A percentile compares a stretch with the other conserved stretches of the same genome.
These are phyloP conservation scores for Drosophila melanica DNA, from an alignment of 1,140 invertebrate species.

Conservation along the genomic window DNA sequence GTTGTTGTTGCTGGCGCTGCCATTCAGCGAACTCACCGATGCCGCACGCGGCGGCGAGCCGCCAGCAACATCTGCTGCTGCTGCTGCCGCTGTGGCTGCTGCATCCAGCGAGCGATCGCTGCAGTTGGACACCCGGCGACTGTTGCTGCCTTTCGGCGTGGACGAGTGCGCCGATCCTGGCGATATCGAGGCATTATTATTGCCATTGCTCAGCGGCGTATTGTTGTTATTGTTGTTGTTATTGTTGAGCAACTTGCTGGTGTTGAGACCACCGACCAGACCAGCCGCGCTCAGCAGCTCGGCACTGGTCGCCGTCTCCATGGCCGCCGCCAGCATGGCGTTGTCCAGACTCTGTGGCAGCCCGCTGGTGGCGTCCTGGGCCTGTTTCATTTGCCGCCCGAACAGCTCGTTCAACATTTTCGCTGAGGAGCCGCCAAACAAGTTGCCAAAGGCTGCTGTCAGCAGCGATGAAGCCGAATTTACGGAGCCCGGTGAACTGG, in stretches of 20 bases:
- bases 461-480: conserved; percentile 68
- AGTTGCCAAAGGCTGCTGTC: conserved; percentile 87
- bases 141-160: conserved; percentile 47
- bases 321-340: conserved; percentile 80
- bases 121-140: conserved; percentile 71
- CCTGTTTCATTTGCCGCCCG: conserved; percentile 90
- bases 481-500: conserved; percentile 64
- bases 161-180: conserved; percentile 60
- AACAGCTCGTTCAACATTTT: conserved; percentile 94
- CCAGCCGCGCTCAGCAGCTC: conserved; percentile 69
- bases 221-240: conserved; percentile 45
- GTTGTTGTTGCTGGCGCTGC: conserved; percentile 72
- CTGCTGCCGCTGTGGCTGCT: conserved; percentile 25
- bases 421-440: conserved; percentile 89
- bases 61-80: conserved; percentile 50
- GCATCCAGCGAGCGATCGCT: conserved; percentile 77
- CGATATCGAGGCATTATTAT: conserved; percentile 60
- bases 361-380: conserved; percentile 87
- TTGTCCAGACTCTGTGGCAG: conserved; percentile 83
- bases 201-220: conserved; percentile 66
- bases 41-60: conserved; percentile 66
- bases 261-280: conserved; percentile 63
- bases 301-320: conserved; percentile 83
- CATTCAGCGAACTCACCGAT: conserved; percentile 73
- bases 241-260: conserved; percentile 66